Conservation (phyloP, 2,888 invertebrate genomes). For the Allophyes oxyacanthae region DNA sequence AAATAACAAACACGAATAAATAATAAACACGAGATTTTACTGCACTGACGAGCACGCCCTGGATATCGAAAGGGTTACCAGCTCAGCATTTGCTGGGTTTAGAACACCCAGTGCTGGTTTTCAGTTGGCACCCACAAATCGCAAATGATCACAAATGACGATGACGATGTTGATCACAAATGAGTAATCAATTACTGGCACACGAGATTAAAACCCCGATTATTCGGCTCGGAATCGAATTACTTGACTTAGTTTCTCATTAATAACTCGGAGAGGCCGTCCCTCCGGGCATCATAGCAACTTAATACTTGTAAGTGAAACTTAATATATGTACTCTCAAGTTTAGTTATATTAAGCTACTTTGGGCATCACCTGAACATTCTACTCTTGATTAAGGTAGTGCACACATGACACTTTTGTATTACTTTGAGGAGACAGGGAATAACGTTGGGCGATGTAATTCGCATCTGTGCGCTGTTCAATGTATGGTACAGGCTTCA, state of each 20-base stretch:
- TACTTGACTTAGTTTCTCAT: constrained; percentile 10
- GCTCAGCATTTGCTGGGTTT: too few species aligned
- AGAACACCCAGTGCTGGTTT: too few species aligned
- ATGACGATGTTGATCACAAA: too few species aligned
- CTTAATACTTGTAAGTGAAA: constrained; percentile 40
- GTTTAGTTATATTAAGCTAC: constrained; percentile 7
- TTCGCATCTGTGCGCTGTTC: too few species aligned
- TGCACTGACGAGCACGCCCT: too few species aligned
- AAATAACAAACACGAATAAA: too few species aligned
- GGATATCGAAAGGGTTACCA: too few species aligned
- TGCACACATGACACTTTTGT: constrained; percentile 4
- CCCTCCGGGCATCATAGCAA: constrained; percentile 28
- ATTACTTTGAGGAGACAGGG: not conserved
- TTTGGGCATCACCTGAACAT: constrained; percentile 4
- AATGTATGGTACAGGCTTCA: too few species aligned
- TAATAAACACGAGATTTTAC: too few species aligned
- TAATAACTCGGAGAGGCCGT: constrained; percentile 24
- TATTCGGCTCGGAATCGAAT: constrained; percentile 15
- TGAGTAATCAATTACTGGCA: constrained; percentile 3
- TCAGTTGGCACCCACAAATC: too few species aligned
- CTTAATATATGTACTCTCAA: constrained; percentile 19
- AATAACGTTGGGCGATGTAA: constrained; percentile 6
- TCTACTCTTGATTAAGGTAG: constrained; percentile 19
- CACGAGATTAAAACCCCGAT: not conserved
- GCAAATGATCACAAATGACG: too few species aligned